A percentile compares a stretch with the other conserved stretches of the same genome.
Evolutionary conservation across 1,140 invertebrate species (phyloP).

Genomic region (Melanaphis sacchari): DNA sequence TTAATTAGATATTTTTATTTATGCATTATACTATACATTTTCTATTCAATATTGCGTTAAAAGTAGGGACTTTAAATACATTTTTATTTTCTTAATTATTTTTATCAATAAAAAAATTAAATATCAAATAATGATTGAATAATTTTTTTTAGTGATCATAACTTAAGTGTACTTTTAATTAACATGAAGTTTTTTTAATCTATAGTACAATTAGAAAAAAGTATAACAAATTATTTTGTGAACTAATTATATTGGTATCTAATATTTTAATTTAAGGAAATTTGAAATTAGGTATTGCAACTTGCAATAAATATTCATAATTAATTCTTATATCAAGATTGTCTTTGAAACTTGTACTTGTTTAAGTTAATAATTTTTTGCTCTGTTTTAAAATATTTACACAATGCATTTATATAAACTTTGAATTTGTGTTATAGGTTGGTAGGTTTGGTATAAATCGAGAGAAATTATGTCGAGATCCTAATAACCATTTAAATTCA

Average conservation of each 20-base stretch:
- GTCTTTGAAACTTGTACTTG: not conserved
- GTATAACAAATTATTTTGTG: not conserved
- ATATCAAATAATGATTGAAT: no score
- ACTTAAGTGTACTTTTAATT: not conserved
- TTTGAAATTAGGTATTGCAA: not conserved
- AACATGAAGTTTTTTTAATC: not conserved
- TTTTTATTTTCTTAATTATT: not conserved
- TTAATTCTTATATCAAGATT: no score
- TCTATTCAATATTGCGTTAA: not conserved
- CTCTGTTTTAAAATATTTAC: not conserved
- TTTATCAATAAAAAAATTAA: no score
- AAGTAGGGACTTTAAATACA: not conserved
- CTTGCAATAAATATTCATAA: not conserved
- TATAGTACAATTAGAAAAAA: not conserved
- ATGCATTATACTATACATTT: not conserved
- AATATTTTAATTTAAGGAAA: no score
- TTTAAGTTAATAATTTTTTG: not conserved
- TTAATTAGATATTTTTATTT: not conserved
- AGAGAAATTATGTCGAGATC: conserved; percentile 43
- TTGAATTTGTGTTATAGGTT: conserved; percentile 28
- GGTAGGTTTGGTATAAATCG: conserved; percentile 49
- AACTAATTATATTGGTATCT: no score
- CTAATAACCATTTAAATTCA: conserved; percentile 56
- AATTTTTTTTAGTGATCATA: not conserved
- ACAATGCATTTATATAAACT: not conserved